These are phyloP conservation scores for Lathronympha strigana DNA, from an alignment of 2,888 invertebrate genomes.

Conservation along the genomic window DNA sequence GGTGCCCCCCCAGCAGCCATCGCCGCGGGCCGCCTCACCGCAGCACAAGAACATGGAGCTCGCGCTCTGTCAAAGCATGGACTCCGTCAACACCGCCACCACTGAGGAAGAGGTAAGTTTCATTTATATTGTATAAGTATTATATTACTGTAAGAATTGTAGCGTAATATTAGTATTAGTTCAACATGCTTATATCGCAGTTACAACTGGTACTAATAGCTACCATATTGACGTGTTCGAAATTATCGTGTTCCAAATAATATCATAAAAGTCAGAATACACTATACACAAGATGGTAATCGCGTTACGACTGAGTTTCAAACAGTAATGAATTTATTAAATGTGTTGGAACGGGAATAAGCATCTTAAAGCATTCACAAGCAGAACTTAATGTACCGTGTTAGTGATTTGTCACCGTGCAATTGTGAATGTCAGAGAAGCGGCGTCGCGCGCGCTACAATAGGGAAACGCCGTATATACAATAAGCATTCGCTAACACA, in stretches of 20 bases:
- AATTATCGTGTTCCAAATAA: no score
- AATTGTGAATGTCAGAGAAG: slow-evolving; percentile 67
- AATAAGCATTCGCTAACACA: slow-evolving; percentile 78
- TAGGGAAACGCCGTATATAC: slow-evolving; percentile 73
- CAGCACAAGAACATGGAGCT: slow-evolving; percentile 84
- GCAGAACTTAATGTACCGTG: slow-evolving; percentile 66
- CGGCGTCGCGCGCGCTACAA: slow-evolving; percentile 64
- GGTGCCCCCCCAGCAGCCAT: slow-evolving; percentile 78
- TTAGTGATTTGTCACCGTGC: slow-evolving; percentile 73
- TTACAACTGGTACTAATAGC: no score
- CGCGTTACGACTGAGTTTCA: not conserved
- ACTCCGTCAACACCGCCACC: slow-evolving; percentile 97
- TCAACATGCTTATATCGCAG: no score
- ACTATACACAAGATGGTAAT: not conserved
- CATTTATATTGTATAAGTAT: slow-evolving; percentile 3
- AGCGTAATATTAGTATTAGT: no score
- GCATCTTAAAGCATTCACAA: slow-evolving; percentile 52
- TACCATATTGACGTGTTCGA: no score
- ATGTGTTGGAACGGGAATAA: slow-evolving; percentile 1
- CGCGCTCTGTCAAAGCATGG: slow-evolving; percentile 98
- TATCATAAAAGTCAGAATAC: no score
- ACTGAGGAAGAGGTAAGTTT: slow-evolving; percentile 97
- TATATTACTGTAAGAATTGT: no score
- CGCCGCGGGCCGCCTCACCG: slow-evolving; percentile 72
- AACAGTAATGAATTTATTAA: not conserved